Conservation (phyloP, 2,113 vertebrate species). For the Piprites chloris region DNA sequence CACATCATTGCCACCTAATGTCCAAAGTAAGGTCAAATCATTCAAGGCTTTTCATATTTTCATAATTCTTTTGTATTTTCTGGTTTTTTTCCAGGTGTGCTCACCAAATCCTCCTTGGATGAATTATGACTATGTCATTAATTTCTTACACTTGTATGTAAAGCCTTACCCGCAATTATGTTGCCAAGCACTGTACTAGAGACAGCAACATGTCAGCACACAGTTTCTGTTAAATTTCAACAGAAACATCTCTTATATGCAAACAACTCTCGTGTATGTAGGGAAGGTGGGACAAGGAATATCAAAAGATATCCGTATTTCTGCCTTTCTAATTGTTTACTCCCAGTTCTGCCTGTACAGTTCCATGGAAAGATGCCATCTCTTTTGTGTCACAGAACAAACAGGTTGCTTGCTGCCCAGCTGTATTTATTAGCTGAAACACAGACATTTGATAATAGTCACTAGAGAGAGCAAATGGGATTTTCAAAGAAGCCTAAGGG, state of each 20-base stretch:
- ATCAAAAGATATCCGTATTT: not conserved
- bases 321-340: not conserved
- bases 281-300: not conserved
- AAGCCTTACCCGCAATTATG: not conserved
- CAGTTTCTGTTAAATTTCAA: not conserved
- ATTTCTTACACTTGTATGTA: not conserved
- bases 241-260: not conserved
- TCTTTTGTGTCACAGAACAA: not conserved
- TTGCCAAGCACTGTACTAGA: not conserved
- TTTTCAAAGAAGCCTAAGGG: not conserved
- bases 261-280: not conserved
- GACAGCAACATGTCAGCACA: not conserved
- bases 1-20: not conserved
- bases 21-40: not conserved
- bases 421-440: not conserved
- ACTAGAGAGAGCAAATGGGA: not conserved
- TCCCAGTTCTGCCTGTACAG: not conserved
- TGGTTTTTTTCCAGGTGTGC: not conserved
- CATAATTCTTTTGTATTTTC: not conserved
- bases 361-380: not conserved
- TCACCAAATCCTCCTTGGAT: not conserved
- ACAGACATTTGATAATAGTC: not conserved
- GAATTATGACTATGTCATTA: not conserved
- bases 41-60: not conserved
- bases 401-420: not conserved